Percentiles rank a stretch among this genome's conserved stretches.
phyloP scores from a whole-genome alignment of 2,797 vertebrate genomes.

The Neosalanx taihuensis region DNA sequence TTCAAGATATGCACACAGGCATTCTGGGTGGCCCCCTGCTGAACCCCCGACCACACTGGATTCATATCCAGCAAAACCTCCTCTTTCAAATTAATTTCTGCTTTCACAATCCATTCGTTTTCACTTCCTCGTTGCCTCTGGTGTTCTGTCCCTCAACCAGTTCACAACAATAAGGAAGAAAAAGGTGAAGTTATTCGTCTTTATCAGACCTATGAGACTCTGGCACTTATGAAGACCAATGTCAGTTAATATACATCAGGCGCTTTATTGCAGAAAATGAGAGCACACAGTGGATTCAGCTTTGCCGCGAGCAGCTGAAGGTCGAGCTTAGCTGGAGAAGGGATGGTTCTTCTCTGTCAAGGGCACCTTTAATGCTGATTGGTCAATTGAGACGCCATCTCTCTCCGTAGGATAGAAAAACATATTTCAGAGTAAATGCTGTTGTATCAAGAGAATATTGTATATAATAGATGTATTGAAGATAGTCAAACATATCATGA shows the following conservation, averaged over 20 bases:
- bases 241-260: conserved; percentile 71
- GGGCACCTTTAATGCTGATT: conserved; percentile 31
- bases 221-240: conserved; percentile 78
- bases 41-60: conserved; percentile 45
- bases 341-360: conserved; percentile 41
- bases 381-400: background rate
- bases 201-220: conserved; percentile 62
- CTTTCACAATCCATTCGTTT: conserved; percentile 44
- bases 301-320: conserved; percentile 47
- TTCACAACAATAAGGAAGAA: conserved; percentile 55
- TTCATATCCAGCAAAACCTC: background rate
- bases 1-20: conserved; percentile 26
- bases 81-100: conserved; percentile 32
- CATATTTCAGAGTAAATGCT: background rate
- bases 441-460: background rate
- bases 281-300: conserved; percentile 33
- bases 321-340: conserved; percentile 41
- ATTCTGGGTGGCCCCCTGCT: conserved; percentile 46
- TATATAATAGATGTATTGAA: background rate
- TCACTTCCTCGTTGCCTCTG: conserved; percentile 30
- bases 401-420: background rate
- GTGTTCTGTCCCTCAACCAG: conserved; percentile 47
- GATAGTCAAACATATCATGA: background rate
- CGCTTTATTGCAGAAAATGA: conserved; percentile 51
- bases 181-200: conserved; percentile 65